Base-by-base conservation (phyloP, 2,113 vertebrate genomes). In the Brachyhypopomus gauderio region DNA sequence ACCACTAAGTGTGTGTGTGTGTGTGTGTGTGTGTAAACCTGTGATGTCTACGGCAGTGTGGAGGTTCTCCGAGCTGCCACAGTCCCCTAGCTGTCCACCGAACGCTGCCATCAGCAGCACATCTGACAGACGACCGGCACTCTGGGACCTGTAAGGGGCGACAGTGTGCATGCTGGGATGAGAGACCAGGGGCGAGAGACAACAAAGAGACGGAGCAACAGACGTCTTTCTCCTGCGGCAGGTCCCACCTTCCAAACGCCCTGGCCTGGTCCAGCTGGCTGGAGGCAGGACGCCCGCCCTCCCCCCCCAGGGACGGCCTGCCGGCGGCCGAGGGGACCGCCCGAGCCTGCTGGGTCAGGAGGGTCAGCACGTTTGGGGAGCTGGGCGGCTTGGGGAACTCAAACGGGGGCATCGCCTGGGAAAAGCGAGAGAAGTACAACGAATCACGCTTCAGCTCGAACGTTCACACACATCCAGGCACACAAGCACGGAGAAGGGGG, bases 61-160 rank as follows among this genome's bases (percentile, higher is more conserved):
- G 82, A 98, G 90, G 89, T 96, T 98, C 86, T 99, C 97, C 0
- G 81, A 90, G 93, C 95, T 97, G 83, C 94, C 95, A 1, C 93
- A 85, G 71, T 98, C 96, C 0, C 92, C 90, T 56, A 90, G 92
- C 82, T 94, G 94, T 0, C 93, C 92, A 22, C 95, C 97, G 79
- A 99, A 98, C 0, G 98, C 98, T 20, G 98, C 97, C 93, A 96
- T 97, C 25, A 99, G 93, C 22, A 99, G 92, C 88, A 99, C 91
- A 81, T 98, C 97, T 0, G 98, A 98, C 86, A 99, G 93, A 67
- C 95, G 95, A 23, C 97, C 95, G 0, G 96, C 94, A 82, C 97
- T 99, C 59, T 97, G 94, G 22, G 97, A 99, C 81, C 98, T 99
- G 86, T 19, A 56, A 11, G 30, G 16, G 11, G 59, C 11, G 36